Percentiles rank a stretch among this genome's conserved stretches.
Conservation (phyloP, 2,888 invertebrate species). For the Campoplex nolae region DNA sequence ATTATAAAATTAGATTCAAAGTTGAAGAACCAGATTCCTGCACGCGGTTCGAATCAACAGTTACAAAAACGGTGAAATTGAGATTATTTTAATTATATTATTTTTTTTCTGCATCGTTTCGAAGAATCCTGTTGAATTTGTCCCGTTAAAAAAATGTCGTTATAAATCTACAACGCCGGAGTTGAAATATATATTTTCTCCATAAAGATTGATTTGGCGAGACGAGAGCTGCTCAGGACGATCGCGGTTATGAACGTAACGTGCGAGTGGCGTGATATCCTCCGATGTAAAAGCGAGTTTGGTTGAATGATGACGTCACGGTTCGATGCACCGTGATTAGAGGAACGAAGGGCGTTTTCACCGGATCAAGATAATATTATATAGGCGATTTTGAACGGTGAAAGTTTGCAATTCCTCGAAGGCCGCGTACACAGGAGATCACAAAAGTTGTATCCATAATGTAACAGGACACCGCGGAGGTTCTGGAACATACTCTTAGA, state of each 20-base stretch:
- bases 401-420: slow-evolving; percentile 46
- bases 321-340: background rate
- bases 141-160: too few species aligned
- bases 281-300: background rate
- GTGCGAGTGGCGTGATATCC: background rate
- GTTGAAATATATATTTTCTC: background rate
- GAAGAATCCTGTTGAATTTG: too few species aligned
- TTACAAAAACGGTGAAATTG: too few species aligned
- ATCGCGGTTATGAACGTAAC: background rate
- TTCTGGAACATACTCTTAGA: slow-evolving; percentile 12
- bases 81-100: too few species aligned
- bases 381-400: slow-evolving; percentile 32
- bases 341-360: slow-evolving; percentile 11
- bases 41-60: too few species aligned
- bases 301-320: slow-evolving; percentile 1
- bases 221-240: background rate
- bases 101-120: too few species aligned
- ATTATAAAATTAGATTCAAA: too few species aligned
- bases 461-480: slow-evolving; percentile 8
- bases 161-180: background rate
- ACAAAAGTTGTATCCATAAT: slow-evolving; percentile 18
- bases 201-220: background rate
- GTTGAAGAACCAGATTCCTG: too few species aligned
- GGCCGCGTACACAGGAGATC: background rate
- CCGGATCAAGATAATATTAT: background rate